Evolutionary conservation across 2,888 invertebrate genomes (phyloP), one percentile per base, ranked within the genome.

Genomic region (Euzophera pinguis): DNA sequence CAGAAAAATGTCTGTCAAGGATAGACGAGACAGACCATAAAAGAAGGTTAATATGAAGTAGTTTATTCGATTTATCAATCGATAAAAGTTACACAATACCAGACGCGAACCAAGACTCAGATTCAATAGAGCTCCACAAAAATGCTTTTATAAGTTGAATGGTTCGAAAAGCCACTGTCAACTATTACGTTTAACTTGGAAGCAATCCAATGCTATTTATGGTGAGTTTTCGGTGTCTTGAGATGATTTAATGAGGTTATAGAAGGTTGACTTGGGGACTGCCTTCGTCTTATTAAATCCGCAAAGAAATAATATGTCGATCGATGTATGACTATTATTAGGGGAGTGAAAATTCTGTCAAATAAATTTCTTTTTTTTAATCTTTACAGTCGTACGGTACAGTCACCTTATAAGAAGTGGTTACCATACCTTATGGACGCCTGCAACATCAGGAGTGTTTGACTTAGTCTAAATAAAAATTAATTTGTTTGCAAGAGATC

Each of bases 131-230:
- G 32, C 45, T 50, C 27, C 39, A 38, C 35, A 48, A 69, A 70
- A 73, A 73, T 68, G 62, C 65, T 72, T 75, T 74, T 68, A 65
- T 69, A 69, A 75, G 74, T 67, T 69, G 62, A 67, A 72, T 67
- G 69, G 65, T 67, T 67, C 64, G 63, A 69, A 69, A 58, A 73
- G 62, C 57, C 58, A 55, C 58, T 59, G 63, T 69, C 69, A 71
- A 73, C 67, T 63, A 54, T 61, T 67, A 58, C 58, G 61, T 69
- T 71, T 60, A 62, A 64, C 63, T 82, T 84, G 82, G 82, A 82
- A 67, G 63, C 59, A 59, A 68, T 80, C 83, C 81, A 82, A 81
- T 71, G 72, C 81, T 79, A 76, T 80, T 77, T 82, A 81, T 73
- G 69, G 71, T 57, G 64, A 70, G 67, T 71, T 73, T 71, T 71